These are phyloP conservation scores for Andrena marginata DNA, from an alignment of 2,888 invertebrate genomes.

Conservation along the genomic window DNA sequence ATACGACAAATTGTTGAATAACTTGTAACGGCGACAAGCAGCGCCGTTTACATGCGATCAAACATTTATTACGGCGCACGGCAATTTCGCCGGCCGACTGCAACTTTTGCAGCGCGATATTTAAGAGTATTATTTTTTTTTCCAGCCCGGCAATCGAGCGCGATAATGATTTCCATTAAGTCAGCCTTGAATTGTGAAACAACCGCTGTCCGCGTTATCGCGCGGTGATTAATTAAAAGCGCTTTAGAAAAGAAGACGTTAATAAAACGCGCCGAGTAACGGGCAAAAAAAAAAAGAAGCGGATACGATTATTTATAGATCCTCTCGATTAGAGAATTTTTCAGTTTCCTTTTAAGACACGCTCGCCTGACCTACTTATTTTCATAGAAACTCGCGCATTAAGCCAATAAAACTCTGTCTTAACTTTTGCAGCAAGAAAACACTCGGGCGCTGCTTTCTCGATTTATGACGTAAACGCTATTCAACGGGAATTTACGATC, in stretches of 20 bases:
- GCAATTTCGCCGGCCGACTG: not conserved
- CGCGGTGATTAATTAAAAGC: constrained; percentile 36
- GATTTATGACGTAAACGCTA: not conserved
- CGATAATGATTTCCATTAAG: constrained; percentile 38
- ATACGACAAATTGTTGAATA: constrained; percentile 8
- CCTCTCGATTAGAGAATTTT: constrained; percentile 16
- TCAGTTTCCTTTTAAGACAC: constrained; percentile 11
- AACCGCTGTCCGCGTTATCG: constrained; percentile 33
- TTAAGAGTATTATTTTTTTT: constrained; percentile 12
- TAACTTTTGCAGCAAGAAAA: not conserved
- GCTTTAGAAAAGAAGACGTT: constrained; percentile 22
- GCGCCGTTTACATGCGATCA: not conserved
- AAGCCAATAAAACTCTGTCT: constrained; percentile 6
- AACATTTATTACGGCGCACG: not conserved
- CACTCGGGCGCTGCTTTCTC: not conserved
- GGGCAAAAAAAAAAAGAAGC: constrained; percentile 8
- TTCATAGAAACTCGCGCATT: constrained; percentile 6
- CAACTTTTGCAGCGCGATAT: not conserved
- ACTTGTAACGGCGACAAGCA: not conserved
- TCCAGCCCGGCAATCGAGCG: constrained; percentile 4
- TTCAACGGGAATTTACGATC: constrained; percentile 14
- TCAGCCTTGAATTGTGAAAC: constrained; percentile 42
- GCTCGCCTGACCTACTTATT: constrained; percentile 3
- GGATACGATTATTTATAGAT: constrained; percentile 27
- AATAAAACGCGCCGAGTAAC: constrained; percentile 22